phyloP scores from a whole-genome alignment of 2,113 vertebrate genomes.

The Diphyllodes magnificus region DNA sequence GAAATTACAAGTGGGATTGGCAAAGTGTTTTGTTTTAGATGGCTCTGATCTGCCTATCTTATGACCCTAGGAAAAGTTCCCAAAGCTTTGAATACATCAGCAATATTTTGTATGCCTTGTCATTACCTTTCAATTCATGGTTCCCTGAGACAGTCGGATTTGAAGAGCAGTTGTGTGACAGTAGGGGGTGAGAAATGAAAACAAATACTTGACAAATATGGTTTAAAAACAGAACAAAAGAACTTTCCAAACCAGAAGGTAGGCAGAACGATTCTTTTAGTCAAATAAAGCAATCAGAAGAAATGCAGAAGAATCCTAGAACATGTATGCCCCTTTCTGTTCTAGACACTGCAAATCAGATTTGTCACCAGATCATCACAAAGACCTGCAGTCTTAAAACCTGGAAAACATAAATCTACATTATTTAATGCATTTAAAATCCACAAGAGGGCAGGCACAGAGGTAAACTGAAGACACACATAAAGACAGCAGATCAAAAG shows the following conservation, averaged over 20 bases:
- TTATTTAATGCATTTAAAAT: background rate
- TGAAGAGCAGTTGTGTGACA: background rate
- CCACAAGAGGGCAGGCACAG: constrained; percentile 31
- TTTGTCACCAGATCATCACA: background rate
- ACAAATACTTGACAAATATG: background rate
- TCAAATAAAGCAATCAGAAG: background rate
- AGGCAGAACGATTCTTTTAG: background rate
- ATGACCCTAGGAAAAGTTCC: background rate
- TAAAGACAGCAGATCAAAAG: background rate
- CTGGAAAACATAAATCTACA: background rate
- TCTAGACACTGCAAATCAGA: background rate
- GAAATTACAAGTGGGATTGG: background rate
- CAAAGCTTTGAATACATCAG: background rate
- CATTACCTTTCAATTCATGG: background rate
- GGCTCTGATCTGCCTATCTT: background rate
- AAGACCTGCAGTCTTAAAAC: background rate
- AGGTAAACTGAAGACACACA: background rate
- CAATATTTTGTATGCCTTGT: background rate
- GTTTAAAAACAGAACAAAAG: background rate
- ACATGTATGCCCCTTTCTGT: fast-evolving
- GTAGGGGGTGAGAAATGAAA: background rate
- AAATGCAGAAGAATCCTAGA: background rate
- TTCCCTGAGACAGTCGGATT: background rate
- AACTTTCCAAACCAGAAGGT: background rate
- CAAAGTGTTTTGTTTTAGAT: background rate